Percentiles rank a stretch among this genome's conserved stretches.
Conservation (phyloP, 2,113 vertebrate genomes). For the Merops nubicus region DNA sequence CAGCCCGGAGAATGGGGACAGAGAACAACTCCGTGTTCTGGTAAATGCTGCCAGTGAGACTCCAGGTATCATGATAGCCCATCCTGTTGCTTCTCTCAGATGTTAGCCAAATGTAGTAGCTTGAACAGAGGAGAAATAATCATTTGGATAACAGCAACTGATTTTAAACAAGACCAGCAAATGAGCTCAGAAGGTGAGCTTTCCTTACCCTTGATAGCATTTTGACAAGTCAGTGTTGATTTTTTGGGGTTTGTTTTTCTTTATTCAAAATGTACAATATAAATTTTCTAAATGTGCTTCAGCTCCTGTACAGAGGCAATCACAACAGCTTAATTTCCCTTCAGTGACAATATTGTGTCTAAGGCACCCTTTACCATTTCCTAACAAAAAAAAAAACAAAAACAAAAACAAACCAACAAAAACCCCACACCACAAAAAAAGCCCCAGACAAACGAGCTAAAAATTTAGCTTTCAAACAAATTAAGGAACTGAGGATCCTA, state of each 20-base stretch:
- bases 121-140: neutral
- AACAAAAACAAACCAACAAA: neutral
- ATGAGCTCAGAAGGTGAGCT: neutral
- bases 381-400: neutral
- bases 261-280: neutral
- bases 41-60: neutral
- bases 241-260: neutral
- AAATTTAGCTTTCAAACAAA: neutral
- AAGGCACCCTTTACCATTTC: neutral
- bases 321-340: neutral
- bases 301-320: neutral
- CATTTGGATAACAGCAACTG: neutral
- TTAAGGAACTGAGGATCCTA: neutral
- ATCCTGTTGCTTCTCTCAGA: neutral
- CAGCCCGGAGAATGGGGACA: neutral
- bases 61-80: neutral
- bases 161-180: neutral
- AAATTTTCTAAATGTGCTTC: constrained; percentile 3
- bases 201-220: neutral
- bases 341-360: neutral
- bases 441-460: rapidly evolving
- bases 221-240: neutral
- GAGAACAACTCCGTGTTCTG: neutral
- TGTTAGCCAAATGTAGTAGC: neutral
- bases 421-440: neutral